Conservation (phyloP, 2,888 invertebrate genomes). For the Perizoma flavofasciatum region DNA sequence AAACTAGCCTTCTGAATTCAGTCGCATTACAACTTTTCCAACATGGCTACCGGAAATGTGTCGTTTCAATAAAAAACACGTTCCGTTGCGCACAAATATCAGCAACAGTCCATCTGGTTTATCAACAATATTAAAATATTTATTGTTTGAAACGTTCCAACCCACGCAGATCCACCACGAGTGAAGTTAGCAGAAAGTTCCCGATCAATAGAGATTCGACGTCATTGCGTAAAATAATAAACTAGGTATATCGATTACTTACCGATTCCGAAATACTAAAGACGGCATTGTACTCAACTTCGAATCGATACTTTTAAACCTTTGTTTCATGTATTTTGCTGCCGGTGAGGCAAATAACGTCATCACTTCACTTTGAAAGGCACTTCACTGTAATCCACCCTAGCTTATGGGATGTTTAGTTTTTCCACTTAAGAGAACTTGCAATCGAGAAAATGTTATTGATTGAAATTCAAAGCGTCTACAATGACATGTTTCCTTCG, state of each 20-base stretch:
- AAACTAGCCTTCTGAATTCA: conserved; percentile 51
- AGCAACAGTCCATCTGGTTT: background rate
- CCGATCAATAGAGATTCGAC: conserved; percentile 51
- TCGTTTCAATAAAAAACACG: conserved; percentile 47
- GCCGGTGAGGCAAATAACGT: conserved; percentile 81
- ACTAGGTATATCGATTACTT: conserved; percentile 61
- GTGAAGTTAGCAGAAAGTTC: conserved; percentile 51
- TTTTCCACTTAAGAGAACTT: conserved; percentile 62
- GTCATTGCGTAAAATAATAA: conserved; percentile 52
- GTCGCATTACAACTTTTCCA: conserved; percentile 60
- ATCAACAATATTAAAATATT: too few relatives aligned
- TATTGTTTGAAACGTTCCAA: conserved; percentile 49
- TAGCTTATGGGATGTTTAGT: conserved; percentile 58
- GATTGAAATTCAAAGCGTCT: conserved; percentile 49
- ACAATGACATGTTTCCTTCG: conserved; percentile 47
- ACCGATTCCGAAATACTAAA: conserved; percentile 86
- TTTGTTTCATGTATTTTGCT: conserved; percentile 77
- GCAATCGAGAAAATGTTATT: conserved; percentile 42
- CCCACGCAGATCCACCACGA: conserved; percentile 38
- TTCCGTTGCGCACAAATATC: conserved; percentile 25
- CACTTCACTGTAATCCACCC: conserved; percentile 62
- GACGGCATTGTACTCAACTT: conserved; percentile 83
- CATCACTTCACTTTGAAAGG: conserved; percentile 76
- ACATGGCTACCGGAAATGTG: conserved; percentile 74
- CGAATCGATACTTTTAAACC: conserved; percentile 74